phyloP scores from a whole-genome alignment of 1,140 invertebrate genomes.

The Aricia agestis region DNA sequence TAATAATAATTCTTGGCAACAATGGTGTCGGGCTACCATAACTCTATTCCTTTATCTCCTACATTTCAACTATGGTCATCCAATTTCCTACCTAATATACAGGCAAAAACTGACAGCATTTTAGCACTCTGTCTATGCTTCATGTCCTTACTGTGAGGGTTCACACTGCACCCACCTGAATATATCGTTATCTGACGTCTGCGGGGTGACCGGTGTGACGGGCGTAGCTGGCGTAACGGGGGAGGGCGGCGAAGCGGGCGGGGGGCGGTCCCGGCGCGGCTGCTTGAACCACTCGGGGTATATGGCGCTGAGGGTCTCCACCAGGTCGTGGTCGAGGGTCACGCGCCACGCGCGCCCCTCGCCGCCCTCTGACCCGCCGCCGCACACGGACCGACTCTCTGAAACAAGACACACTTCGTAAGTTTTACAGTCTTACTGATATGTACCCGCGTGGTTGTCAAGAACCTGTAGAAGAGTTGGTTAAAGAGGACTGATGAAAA shows the following conservation, averaged over 20 bases:
- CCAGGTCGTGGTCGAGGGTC: slow-evolving; percentile 91
- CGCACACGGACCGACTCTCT: slow-evolving; percentile 85
- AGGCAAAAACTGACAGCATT: too few species aligned
- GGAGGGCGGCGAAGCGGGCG: slow-evolving; percentile 44
- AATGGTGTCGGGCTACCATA: too few species aligned
- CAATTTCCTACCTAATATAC: too few species aligned
- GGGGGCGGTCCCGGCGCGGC: slow-evolving; percentile 66
- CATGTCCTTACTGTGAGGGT: too few species aligned
- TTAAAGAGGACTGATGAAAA: too few species aligned
- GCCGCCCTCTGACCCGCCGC: slow-evolving; percentile 78
- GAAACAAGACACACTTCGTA: slow-evolving; percentile 30
- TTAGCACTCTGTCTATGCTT: too few species aligned
- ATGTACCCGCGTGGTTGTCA: too few species aligned
- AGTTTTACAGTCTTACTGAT: neutral
- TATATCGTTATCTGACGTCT: slow-evolving; percentile 38
- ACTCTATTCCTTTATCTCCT: too few species aligned
- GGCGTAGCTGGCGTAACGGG: slow-evolving; percentile 34
- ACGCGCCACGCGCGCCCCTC: slow-evolving; percentile 90
- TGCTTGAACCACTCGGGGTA: slow-evolving; percentile 93
- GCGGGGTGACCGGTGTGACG: too few species aligned
- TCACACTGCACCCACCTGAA: slow-evolving; percentile 41
- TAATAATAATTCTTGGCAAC: too few species aligned
- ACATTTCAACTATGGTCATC: too few species aligned
- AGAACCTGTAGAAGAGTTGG: too few species aligned
- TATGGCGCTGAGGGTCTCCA: slow-evolving; percentile 91